phyloP scores from a whole-genome alignment of 2,113 vertebrate species.

The Crotalus helleri region DNA sequence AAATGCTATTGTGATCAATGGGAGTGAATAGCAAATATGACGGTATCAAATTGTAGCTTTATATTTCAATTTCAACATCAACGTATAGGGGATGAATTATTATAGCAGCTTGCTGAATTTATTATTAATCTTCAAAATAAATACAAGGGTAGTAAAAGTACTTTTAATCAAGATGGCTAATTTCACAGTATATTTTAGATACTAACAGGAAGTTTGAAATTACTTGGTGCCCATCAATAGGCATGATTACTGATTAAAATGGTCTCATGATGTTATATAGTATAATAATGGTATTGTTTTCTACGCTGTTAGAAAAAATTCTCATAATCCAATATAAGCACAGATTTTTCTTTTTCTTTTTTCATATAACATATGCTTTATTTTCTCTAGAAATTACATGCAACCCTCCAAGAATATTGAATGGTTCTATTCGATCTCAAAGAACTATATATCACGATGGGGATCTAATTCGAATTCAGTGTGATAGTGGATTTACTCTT shows the following conservation, averaged over 20 bases:
- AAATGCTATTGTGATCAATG: too few species aligned
- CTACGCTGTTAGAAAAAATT: too few species aligned
- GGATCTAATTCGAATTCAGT: constrained; percentile 16
- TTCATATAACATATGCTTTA: background rate
- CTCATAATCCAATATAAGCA: too few species aligned
- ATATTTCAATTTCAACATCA: background rate
- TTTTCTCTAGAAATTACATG: too few species aligned
- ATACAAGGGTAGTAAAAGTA: background rate
- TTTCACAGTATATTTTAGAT: background rate
- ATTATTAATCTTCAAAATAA: background rate
- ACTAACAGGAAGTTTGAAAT: background rate
- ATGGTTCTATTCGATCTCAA: too few species aligned
- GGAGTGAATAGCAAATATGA: background rate
- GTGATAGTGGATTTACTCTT: constrained; percentile 41
- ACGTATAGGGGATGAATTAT: background rate
- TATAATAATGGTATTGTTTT: too few species aligned
- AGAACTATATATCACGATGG: too few species aligned
- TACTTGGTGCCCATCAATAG: background rate
- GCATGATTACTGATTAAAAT: too few species aligned
- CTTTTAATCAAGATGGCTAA: too few species aligned
- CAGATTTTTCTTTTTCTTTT: too few species aligned
- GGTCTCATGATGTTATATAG: too few species aligned
- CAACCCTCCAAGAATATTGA: too few species aligned
- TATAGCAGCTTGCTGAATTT: background rate
- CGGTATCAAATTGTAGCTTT: background rate